These are phyloP conservation scores for Scelioninae gen. 1 DNA, from an alignment of 2,888 invertebrate genomes.

Conservation along the genomic window DNA sequence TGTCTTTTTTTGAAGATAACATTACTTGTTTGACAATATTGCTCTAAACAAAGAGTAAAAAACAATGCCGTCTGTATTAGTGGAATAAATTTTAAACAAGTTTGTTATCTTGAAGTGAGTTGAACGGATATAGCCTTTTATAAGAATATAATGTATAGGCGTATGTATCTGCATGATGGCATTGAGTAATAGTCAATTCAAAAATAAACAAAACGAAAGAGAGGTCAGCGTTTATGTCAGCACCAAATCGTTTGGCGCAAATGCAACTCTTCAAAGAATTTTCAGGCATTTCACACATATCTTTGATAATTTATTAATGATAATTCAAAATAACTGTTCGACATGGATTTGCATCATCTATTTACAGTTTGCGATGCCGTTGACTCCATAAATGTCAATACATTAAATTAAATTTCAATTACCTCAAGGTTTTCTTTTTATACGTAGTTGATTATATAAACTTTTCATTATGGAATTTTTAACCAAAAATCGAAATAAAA, in stretches of 20 bases:
- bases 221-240: constrained; percentile 19
- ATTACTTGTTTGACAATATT: not conserved
- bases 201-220: constrained; percentile 34
- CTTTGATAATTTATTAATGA: not conserved
- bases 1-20: not conserved
- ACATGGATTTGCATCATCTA: not conserved
- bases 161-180: not conserved
- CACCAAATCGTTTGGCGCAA: not conserved
- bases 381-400: constrained; percentile 6
- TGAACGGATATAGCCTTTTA: constrained; percentile 16
- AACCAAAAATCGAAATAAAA: too few species aligned
- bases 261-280: not conserved
- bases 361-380: constrained; percentile 1
- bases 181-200: constrained; percentile 20
- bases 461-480: too few species aligned
- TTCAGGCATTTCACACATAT: too few species aligned
- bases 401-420: not conserved
- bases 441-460: constrained; percentile 7
- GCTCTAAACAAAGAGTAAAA: constrained; percentile 6
- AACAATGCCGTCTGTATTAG: constrained; percentile 1
- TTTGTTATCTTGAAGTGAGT: constrained; percentile 29
- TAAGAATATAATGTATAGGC: constrained; percentile 2
- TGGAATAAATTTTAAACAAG: constrained; percentile 39
- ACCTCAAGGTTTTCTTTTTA: not conserved
- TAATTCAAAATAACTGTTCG: not conserved